A percentile compares a stretch with the other conserved stretches of the same genome.
phyloP scores from a whole-genome alignment of 2,797 vertebrate genomes.

The Chelon labrosus region DNA sequence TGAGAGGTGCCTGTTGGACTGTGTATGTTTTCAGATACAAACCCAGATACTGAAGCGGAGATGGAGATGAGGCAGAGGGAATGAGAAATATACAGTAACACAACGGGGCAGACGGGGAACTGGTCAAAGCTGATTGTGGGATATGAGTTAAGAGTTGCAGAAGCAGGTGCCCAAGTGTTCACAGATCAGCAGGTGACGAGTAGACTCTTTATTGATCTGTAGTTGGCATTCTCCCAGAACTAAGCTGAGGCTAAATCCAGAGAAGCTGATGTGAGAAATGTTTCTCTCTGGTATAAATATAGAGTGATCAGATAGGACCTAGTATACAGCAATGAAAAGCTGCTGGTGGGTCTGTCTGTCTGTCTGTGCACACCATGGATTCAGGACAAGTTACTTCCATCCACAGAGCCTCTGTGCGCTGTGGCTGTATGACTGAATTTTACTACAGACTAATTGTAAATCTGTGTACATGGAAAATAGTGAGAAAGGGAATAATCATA shows the following conservation, averaged over 20 bases:
- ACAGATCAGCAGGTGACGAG: slow-evolving; percentile 67
- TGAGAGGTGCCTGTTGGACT: slow-evolving; percentile 11
- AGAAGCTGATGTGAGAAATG: slow-evolving; percentile 35
- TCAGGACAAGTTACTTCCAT: slow-evolving; percentile 14
- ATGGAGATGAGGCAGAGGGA: slow-evolving; percentile 9
- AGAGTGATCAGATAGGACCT: slow-evolving; percentile 43
- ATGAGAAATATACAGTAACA: slow-evolving; percentile 1
- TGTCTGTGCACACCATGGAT: slow-evolving; percentile 6
- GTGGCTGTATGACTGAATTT: slow-evolving; percentile 27
- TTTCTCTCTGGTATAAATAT: slow-evolving; percentile 41
- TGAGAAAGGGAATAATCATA: slow-evolving; percentile 32
- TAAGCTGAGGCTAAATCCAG: slow-evolving; percentile 49
- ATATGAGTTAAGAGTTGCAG: slow-evolving; percentile 64
- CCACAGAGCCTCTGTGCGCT: slow-evolving; percentile 7
- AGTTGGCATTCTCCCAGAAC: slow-evolving; percentile 42
- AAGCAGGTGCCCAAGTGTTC: slow-evolving; percentile 63
- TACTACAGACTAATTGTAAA: slow-evolving; percentile 50
- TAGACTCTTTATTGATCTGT: slow-evolving; percentile 59
- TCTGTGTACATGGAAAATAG: slow-evolving; percentile 44
- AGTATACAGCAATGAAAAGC: slow-evolving; percentile 22
- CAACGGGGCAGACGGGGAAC: slow-evolving; percentile 7
- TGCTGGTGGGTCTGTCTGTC: slow-evolving; percentile 8
- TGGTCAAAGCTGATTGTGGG: slow-evolving; percentile 45
- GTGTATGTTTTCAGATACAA: slow-evolving; percentile 1
- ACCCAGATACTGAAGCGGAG: not conserved